These are phyloP conservation scores for Thymelicus sylvestris DNA, from an alignment of 2,888 invertebrate genomes.

Conservation along the genomic window DNA sequence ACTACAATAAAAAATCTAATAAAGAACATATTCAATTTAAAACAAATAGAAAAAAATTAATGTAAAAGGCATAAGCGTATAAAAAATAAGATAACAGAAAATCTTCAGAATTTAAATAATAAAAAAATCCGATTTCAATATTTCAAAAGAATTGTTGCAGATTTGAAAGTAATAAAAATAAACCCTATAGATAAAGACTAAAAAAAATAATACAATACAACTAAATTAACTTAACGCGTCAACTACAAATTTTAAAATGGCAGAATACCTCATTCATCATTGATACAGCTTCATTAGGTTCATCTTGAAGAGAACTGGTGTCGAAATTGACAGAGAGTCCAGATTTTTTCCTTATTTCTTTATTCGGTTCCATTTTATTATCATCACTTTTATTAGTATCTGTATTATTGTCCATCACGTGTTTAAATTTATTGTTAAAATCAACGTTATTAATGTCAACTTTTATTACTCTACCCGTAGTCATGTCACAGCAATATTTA, in stretches of 20 bases:
- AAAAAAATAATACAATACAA: too few relatives aligned
- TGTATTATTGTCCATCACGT: constrained; percentile 52
- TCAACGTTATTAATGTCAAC: constrained; percentile 43
- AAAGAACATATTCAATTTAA: too few relatives aligned
- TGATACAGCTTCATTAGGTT: constrained; percentile 53
- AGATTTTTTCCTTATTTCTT: constrained; percentile 47
- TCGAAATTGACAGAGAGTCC: constrained; percentile 57
- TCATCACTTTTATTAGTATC: constrained; percentile 42
- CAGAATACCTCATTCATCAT: constrained; percentile 60
- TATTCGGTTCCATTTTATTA: constrained; percentile 38
- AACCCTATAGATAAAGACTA: too few relatives aligned
- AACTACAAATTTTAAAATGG: constrained; percentile 12
- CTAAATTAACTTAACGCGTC: background rate
- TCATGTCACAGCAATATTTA: constrained; percentile 59
- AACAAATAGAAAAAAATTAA: too few relatives aligned
- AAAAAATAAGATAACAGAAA: too few relatives aligned
- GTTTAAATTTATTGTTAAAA: constrained; percentile 54
- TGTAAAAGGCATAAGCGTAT: too few relatives aligned
- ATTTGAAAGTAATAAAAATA: too few relatives aligned
- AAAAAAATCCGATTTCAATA: too few relatives aligned
- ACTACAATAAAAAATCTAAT: too few relatives aligned
- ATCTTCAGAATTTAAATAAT: too few relatives aligned
- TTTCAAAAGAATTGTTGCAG: too few relatives aligned
- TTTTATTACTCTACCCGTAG: constrained; percentile 42
- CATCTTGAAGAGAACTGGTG: constrained; percentile 50